Evolutionary conservation across 30 jellyfish, hydroid and myxozoan genomes (phyloP).

Genomic region (Haliclystus octoradiatus): DNA sequence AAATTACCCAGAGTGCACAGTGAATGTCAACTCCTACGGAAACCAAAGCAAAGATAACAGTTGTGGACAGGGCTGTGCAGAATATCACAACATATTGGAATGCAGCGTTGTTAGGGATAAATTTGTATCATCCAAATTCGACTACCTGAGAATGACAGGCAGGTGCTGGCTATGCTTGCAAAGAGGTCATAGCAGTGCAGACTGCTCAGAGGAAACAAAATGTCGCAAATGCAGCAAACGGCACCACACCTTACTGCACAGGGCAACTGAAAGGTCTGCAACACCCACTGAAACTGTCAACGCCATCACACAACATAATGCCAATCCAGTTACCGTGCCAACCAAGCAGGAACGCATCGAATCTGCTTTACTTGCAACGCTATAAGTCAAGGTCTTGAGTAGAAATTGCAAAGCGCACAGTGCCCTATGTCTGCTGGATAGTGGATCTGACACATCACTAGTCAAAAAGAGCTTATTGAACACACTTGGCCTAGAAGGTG

Average conservation of each 20-base stretch:
- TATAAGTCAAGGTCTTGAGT: neutral
- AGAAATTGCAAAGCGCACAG: neutral
- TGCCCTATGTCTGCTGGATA: slow-evolving; percentile 1
- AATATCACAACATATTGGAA: neutral
- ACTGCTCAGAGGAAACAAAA: neutral
- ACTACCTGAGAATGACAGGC: neutral
- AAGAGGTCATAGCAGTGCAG: neutral
- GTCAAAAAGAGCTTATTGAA: neutral
- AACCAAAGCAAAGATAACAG: slow-evolving; percentile 1
- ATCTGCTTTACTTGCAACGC: slow-evolving; percentile 1
- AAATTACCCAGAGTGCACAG: neutral
- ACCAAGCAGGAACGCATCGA: neutral
- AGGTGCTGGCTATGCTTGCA: neutral
- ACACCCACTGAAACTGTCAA: neutral
- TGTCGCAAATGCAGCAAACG: neutral
- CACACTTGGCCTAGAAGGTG: slow-evolving; percentile 1
- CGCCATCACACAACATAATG: slow-evolving; percentile 3
- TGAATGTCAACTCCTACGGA: neutral
- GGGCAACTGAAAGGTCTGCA: slow-evolving; percentile 2
- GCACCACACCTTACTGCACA: slow-evolving; percentile 2
- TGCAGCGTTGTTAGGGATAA: neutral
- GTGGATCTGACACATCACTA: slow-evolving; percentile 2
- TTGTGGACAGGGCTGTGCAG: slow-evolving; percentile 2
- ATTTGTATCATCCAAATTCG: neutral
- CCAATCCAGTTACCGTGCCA: slow-evolving; percentile 1